Evolutionary conservation across 1,140 invertebrate genomes (phyloP).

Genomic region (Papilio polytes): DNA sequence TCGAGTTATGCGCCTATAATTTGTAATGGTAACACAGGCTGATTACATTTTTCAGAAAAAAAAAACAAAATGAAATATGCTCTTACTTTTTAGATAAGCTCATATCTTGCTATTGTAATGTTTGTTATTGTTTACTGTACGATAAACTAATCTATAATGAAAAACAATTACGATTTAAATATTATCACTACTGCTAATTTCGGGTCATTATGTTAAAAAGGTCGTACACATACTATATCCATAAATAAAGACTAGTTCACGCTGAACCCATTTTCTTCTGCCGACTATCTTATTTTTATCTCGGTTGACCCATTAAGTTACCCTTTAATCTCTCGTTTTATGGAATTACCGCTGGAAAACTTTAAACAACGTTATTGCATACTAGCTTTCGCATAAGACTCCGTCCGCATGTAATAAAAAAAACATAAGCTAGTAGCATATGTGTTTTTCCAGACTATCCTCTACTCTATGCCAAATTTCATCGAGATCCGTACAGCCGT

Average conservation of each 20-base stretch:
- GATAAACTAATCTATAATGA: not conserved
- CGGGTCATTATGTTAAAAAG: not conserved
- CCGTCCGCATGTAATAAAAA: too few species aligned
- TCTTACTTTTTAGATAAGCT: not conserved
- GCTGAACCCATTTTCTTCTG: too few species aligned
- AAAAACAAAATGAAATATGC: not conserved
- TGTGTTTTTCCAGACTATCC: too few species aligned
- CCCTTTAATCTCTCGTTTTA: not conserved
- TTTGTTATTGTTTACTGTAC: not conserved
- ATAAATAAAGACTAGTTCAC: not conserved
- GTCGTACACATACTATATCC: not conserved
- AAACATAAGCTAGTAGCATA: too few species aligned
- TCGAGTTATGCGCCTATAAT: not conserved
- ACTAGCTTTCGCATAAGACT: too few species aligned
- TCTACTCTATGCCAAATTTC: too few species aligned
- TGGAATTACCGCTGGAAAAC: not conserved
- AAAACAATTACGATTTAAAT: not conserved
- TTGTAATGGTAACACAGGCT: not conserved
- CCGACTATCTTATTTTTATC: not conserved
- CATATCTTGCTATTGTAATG: not conserved
- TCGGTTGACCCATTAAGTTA: not conserved
- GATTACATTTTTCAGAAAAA: not conserved
- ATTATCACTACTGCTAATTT: constrained; percentile 10
- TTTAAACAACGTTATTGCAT: too few species aligned
- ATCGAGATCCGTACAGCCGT: too few species aligned